phyloP scores from a whole-genome alignment of 2,113 vertebrate species.

The Dryoscopus gambensis region DNA sequence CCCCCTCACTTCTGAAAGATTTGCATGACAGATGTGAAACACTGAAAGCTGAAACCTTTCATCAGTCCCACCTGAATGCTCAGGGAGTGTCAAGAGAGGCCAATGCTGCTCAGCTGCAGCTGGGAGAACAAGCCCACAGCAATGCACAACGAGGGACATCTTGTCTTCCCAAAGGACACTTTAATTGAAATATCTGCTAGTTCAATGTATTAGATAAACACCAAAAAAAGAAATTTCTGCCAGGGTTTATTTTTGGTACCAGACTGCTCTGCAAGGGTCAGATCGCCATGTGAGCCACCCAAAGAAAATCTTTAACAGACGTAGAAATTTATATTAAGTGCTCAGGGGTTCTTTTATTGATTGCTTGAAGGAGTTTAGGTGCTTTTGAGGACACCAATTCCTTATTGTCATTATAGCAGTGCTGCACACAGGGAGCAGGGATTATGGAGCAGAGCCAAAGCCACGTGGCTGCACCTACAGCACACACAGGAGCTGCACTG shows the following conservation, averaged over 20 bases:
- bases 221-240: background rate
- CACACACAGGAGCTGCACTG: background rate
- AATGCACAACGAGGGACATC: fast-evolving
- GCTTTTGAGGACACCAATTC: background rate
- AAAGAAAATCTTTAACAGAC: background rate
- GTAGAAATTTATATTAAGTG: background rate
- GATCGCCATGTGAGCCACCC: fast-evolving
- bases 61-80: background rate
- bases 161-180: background rate
- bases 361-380: background rate
- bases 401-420: background rate
- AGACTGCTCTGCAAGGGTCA: background rate
- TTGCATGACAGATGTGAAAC: background rate
- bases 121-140: background rate
- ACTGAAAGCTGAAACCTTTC: background rate
- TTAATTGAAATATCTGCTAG: background rate
- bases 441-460: background rate
- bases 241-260: background rate
- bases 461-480: background rate
- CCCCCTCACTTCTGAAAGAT: background rate
- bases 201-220: background rate
- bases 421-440: background rate
- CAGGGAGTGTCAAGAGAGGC: background rate
- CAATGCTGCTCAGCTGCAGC: background rate
- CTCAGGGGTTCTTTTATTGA: background rate